These are phyloP conservation scores for Neodontobutis hainanensis DNA, from an alignment of 2,113 vertebrate species.

Conservation along the genomic window DNA sequence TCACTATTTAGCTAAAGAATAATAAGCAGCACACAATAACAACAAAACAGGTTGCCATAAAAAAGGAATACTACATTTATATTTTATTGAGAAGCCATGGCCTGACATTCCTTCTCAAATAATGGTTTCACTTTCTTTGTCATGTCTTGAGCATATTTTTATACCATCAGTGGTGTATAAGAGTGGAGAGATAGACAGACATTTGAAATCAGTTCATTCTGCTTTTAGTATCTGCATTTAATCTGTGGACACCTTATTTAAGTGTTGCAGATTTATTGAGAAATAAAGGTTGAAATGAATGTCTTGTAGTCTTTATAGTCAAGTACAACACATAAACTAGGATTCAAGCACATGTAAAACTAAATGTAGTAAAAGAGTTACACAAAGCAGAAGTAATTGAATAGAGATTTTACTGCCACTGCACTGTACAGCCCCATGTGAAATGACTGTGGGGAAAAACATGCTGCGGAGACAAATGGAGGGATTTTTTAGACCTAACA, in stretches of 20 bases:
- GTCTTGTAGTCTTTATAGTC: constrained; percentile 34
- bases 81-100: too few relatives aligned
- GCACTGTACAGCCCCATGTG: constrained; percentile 39
- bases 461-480: constrained; percentile 27
- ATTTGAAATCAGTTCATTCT: constrained; percentile 12
- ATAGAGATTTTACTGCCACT: constrained; percentile 66
- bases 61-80: too few relatives aligned
- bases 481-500: constrained; percentile 16
- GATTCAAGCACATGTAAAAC: constrained; percentile 10
- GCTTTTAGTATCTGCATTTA: not conserved
- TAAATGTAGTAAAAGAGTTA: constrained; percentile 34
- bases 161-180: too few relatives aligned
- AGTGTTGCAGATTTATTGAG: constrained; percentile 24
- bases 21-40: too few relatives aligned
- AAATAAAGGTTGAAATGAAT: constrained; percentile 43
- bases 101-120: too few relatives aligned
- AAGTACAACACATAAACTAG: constrained; percentile 1
- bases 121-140: constrained; percentile 22
- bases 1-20: too few relatives aligned
- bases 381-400: constrained; percentile 60
- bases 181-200: too few relatives aligned
- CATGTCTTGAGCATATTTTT: constrained; percentile 5
- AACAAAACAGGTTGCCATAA: too few relatives aligned
- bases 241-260: not conserved
- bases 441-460: constrained; percentile 33